These are phyloP conservation scores for Neotoxoptera formosana DNA, from an alignment of 1,140 invertebrate genomes.

Conservation along the genomic window DNA sequence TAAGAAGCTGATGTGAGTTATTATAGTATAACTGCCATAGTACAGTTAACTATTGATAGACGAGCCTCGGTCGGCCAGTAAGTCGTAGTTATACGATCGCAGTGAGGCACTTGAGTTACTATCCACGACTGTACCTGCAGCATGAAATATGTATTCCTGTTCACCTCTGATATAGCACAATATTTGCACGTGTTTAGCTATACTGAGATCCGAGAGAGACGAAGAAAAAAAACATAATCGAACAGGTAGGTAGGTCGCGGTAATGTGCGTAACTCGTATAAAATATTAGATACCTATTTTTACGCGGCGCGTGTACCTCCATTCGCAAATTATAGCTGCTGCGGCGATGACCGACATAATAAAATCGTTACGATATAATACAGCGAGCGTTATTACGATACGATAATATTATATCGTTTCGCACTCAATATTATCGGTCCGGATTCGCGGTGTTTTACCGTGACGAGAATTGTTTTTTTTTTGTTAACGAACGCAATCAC, in stretches of 20 bases:
- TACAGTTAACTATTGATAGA: background rate
- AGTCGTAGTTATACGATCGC: too few relatives aligned
- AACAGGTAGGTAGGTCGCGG: background rate
- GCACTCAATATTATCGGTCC: background rate
- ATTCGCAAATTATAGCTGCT: background rate
- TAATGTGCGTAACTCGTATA: background rate
- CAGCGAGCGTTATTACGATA: background rate
- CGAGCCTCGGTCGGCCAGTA: too few relatives aligned
- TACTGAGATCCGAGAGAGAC: background rate
- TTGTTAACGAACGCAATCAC: background rate
- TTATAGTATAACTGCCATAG: background rate
- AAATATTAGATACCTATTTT: background rate
- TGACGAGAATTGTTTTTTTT: background rate
- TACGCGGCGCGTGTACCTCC: background rate
- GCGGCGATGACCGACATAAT: background rate
- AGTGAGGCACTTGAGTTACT: too few relatives aligned
- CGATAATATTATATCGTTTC: slow-evolving; percentile 23
- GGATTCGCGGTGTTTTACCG: slow-evolving; percentile 24
- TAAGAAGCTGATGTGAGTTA: background rate
- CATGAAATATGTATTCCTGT: too few relatives aligned
- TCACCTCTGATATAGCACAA: too few relatives aligned
- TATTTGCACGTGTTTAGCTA: too few relatives aligned
- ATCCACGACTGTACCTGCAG: too few relatives aligned
- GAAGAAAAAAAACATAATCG: background rate
- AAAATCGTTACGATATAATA: background rate